Evolutionary conservation across 2,888 invertebrate genomes (phyloP).

Genomic region (Dicycla oo): DNA sequence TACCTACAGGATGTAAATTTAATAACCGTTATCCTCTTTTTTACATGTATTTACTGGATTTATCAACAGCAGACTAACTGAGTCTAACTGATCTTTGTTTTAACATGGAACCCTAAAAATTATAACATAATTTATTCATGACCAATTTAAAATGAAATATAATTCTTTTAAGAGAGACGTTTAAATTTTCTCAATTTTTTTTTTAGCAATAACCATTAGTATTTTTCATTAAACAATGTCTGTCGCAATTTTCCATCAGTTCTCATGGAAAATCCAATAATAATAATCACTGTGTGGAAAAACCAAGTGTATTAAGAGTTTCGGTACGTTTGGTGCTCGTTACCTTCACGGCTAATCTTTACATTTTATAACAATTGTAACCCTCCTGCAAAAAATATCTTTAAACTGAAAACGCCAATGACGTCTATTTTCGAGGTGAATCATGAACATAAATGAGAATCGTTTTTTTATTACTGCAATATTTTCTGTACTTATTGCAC

Average conservation of each 20-base stretch:
- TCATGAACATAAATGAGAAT: slow-evolving; percentile 1
- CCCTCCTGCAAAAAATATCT: slow-evolving; percentile 20
- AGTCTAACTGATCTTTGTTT: background rate
- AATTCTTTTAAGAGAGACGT: background rate
- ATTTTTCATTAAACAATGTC: slow-evolving; percentile 19
- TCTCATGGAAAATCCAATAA: slow-evolving; percentile 30
- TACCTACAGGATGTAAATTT: no score
- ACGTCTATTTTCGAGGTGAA: slow-evolving; percentile 3
- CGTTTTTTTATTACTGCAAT: background rate
- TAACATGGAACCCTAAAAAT: background rate
- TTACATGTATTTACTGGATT: background rate
- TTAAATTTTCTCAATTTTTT: background rate
- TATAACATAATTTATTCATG: slow-evolving; percentile 4
- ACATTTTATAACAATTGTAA: slow-evolving; percentile 39
- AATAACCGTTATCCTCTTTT: no score
- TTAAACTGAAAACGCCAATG: slow-evolving; percentile 13
- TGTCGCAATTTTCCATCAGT: slow-evolving; percentile 8
- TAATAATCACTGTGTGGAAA: slow-evolving; percentile 24
- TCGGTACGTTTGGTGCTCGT: slow-evolving; percentile 30
- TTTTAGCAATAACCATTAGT: background rate
- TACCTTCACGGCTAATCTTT: slow-evolving; percentile 41
- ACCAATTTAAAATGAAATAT: background rate
- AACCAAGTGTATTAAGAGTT: slow-evolving; percentile 27
- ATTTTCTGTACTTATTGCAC: slow-evolving; percentile 2
- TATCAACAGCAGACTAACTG: background rate